phyloP scores from a whole-genome alignment of 92 coral and sea anemone species.

The Epizoanthus scotinus region DNA sequence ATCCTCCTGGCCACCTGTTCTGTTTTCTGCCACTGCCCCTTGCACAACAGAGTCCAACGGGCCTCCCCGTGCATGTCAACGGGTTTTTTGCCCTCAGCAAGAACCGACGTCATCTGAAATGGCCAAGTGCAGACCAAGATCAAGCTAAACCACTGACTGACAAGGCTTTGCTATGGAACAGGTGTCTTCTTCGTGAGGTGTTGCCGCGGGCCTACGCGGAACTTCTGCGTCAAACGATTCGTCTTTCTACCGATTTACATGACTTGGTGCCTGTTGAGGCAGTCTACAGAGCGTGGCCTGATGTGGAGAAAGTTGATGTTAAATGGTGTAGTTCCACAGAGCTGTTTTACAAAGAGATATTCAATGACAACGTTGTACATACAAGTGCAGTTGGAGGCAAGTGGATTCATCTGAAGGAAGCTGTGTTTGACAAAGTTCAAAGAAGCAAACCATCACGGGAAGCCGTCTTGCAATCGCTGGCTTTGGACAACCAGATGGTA shows the following conservation, averaged over 20 bases:
- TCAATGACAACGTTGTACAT: conserved; percentile 35
- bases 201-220: conserved; percentile 71
- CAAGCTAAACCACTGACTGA: conserved; percentile 56
- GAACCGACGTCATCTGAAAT: conserved; percentile 79
- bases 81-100: conserved; percentile 85
- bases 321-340: conserved; percentile 43
- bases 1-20: conserved; percentile 72
- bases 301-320: conserved; percentile 12
- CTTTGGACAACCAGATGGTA: conserved; percentile 39
- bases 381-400: conserved; percentile 60
- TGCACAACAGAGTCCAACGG: conserved; percentile 68
- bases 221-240: conserved; percentile 51
- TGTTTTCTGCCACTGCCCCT: conserved; percentile 79
- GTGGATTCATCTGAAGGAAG: conserved; percentile 65
- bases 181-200: conserved; percentile 64
- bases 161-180: conserved; percentile 76
- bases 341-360: conserved; percentile 41
- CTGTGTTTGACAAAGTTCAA: conserved; percentile 25
- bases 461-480: neutral
- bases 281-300: conserved; percentile 20
- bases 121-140: conserved; percentile 77
- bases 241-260: neutral
- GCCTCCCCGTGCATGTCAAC: conserved; percentile 81
- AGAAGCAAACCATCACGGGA: neutral
- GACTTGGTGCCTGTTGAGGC: neutral